Percentiles rank a stretch among this genome's conserved stretches.
Evolutionary conservation across 2,888 invertebrate genomes (phyloP).

Genomic region (Conus canariensis): DNA sequence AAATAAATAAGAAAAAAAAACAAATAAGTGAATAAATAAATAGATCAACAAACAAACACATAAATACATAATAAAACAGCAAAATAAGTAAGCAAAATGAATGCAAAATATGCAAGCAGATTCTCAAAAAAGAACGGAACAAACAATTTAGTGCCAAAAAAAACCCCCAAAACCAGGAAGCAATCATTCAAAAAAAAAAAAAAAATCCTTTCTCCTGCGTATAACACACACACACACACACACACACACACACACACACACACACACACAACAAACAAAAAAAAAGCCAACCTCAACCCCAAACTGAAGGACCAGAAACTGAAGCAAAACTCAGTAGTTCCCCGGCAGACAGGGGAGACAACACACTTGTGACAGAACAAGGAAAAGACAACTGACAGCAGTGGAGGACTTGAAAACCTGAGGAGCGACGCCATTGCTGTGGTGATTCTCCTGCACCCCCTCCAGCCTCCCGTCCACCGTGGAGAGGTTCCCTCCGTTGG

Average conservation of each 20-base stretch:
- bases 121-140: too few relatives aligned
- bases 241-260: too few relatives aligned
- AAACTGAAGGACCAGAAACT: neutral
- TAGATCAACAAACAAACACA: neutral
- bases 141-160: neutral
- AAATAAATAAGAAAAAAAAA: neutral
- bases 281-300: neutral
- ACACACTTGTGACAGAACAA: neutral
- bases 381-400: slow-evolving; percentile 33
- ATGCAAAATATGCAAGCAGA: too few relatives aligned
- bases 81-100: neutral
- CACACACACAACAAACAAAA: too few relatives aligned
- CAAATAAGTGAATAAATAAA: neutral
- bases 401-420: slow-evolving; percentile 37
- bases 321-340: neutral
- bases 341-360: neutral
- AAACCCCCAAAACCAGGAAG: neutral
- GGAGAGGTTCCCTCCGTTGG: neutral
- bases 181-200: neutral
- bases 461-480: neutral
- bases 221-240: neutral
- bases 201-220: too few relatives aligned
- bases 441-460: neutral
- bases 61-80: neutral
- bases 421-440: slow-evolving; percentile 31